These are phyloP conservation scores for Pantherophis vulpinus DNA, from an alignment of 2,797 vertebrate genomes.

Conservation along the genomic window DNA sequence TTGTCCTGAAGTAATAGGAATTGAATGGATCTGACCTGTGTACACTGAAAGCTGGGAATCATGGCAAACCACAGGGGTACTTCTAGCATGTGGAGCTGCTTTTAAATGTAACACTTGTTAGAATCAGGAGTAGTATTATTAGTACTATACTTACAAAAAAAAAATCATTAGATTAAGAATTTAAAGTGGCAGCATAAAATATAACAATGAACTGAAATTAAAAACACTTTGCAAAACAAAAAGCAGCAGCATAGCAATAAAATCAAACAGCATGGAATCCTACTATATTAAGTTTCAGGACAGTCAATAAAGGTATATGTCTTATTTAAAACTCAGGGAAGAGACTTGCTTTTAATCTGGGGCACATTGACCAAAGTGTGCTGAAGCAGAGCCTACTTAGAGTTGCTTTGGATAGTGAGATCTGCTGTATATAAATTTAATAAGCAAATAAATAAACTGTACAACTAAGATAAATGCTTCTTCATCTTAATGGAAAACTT, in stretches of 20 bases:
- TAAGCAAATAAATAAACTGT: no score
- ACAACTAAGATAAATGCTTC: not conserved
- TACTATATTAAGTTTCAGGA: not conserved
- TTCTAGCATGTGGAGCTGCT: not conserved
- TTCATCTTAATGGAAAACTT: not conserved
- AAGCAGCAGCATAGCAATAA: not conserved
- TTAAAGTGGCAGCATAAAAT: not conserved
- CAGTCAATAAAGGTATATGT: not conserved
- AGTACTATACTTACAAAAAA: not conserved
- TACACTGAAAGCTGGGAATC: not conserved
- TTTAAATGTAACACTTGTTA: not conserved
- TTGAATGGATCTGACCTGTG: not conserved
- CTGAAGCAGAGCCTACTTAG: not conserved
- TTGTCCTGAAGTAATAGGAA: slow-evolving; percentile 1
- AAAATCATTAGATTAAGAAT: not conserved
- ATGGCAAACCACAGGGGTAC: not conserved
- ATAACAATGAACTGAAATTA: not conserved
- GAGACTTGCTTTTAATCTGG: not conserved
- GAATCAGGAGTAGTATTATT: not conserved
- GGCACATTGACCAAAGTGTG: not conserved
- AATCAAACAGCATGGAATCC: not conserved
- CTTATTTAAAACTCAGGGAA: not conserved
- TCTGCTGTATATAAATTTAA: no score
- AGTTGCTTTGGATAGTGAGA: no score
- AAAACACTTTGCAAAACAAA: not conserved